Conservation (phyloP, 1,140 invertebrate species). For the Drosophila sturtevanti region DNA sequence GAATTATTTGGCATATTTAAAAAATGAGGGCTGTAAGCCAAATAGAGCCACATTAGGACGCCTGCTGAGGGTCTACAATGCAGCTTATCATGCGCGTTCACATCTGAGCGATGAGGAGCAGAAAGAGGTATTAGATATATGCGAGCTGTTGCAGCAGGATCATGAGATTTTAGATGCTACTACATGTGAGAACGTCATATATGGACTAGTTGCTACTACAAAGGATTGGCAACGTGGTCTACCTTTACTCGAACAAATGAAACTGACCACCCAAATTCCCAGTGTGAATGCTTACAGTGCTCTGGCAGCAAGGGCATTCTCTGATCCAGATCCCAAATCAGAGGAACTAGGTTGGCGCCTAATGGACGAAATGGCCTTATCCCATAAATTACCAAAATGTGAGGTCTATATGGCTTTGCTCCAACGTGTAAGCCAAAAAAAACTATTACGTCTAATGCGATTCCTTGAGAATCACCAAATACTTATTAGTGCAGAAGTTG, state of each 20-base stretch:
- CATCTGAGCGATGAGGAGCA: conserved; percentile 83
- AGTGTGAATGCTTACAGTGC: conserved; percentile 58
- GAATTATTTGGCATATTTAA: conserved; percentile 85
- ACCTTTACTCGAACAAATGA: conserved; percentile 85
- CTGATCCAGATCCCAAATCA: conserved; percentile 14
- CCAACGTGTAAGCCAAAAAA: conserved; percentile 15
- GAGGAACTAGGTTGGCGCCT: conserved; percentile 60
- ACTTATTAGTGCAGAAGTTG: conserved; percentile 55
- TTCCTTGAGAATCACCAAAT: conserved; percentile 69
- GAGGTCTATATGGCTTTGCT: conserved; percentile 64
- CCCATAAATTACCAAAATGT: conserved; percentile 64
- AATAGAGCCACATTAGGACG: conserved; percentile 84
- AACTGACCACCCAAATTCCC: conserved; percentile 82
- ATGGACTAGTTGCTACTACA: conserved; percentile 85
- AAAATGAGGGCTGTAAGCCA: conserved; percentile 80
- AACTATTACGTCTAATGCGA: conserved; percentile 41
- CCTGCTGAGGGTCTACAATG: conserved; percentile 84
- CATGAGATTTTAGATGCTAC: conserved; percentile 85
- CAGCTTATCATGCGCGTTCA: conserved; percentile 64
- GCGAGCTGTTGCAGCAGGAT: conserved; percentile 84
- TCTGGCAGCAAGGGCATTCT: conserved; percentile 58
- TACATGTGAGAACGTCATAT: conserved; percentile 85
- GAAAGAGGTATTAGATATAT: conserved; percentile 84
- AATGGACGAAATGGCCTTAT: conserved; percentile 63
- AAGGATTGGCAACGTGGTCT: conserved; percentile 85